Evolutionary conservation across 2,888 invertebrate genomes (phyloP).

Genomic region (Meandrusa payeni): DNA sequence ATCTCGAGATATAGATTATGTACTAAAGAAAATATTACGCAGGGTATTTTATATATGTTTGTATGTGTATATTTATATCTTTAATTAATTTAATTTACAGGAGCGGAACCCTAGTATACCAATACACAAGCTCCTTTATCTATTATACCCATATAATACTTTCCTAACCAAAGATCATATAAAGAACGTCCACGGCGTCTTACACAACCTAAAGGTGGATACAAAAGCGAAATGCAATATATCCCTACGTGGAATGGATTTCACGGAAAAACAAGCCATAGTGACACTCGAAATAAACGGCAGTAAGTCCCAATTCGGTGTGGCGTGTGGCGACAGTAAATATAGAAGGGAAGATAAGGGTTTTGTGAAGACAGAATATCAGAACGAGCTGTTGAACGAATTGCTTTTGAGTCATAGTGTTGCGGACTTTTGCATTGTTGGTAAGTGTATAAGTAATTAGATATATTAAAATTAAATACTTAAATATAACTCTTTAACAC

Average conservation of each 20-base stretch:
- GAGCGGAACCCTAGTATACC: constrained; percentile 85
- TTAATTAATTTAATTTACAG: constrained; percentile 72
- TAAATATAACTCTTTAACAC: too few species aligned
- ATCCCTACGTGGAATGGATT: constrained; percentile 43
- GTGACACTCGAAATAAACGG: constrained; percentile 66
- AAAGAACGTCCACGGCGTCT: constrained; percentile 85
- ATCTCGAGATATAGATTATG: too few species aligned
- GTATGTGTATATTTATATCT: too few species aligned
- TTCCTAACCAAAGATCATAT: constrained; percentile 90
- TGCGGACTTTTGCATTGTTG: constrained; percentile 93
- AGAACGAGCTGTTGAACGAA: constrained; percentile 88
- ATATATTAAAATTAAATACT: too few species aligned
- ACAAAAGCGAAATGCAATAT: constrained; percentile 47
- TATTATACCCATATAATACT: constrained; percentile 91
- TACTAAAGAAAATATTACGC: too few species aligned
- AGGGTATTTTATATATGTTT: too few species aligned
- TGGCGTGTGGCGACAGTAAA: constrained; percentile 56
- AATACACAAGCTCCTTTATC: constrained; percentile 84
- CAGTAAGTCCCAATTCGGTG: constrained; percentile 55
- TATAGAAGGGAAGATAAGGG: constrained; percentile 43
- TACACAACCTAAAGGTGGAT: constrained; percentile 82
- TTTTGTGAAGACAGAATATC: constrained; percentile 87
- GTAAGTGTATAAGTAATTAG: too few species aligned
- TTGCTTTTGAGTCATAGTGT: constrained; percentile 89
- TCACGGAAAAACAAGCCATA: constrained; percentile 54